phyloP scores from a whole-genome alignment of 92 coral and sea anemone species.

The Micromussa lordhowensis region DNA sequence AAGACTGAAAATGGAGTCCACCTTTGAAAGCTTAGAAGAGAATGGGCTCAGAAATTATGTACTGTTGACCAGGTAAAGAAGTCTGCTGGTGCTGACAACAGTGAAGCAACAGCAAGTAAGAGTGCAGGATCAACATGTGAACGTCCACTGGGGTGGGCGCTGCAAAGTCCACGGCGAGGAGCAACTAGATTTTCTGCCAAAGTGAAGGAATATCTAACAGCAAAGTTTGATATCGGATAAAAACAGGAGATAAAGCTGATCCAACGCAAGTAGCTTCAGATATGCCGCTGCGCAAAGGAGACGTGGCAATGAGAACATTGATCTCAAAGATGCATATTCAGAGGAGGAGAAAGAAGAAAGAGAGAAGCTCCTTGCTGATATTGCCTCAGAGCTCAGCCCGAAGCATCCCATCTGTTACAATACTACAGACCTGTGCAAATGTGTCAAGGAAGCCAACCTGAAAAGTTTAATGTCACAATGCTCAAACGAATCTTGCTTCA shows the following conservation, averaged over 20 bases:
- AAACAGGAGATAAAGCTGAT: conserved; percentile 66
- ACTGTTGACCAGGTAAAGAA: conserved; percentile 5
- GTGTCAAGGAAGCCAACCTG: conserved; percentile 48
- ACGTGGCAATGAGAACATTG: conserved; percentile 10
- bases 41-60: conserved; percentile 55
- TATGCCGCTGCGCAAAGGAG: conserved; percentile 50
- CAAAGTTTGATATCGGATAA: conserved; percentile 62
- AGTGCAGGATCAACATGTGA: too few species aligned
- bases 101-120: too few species aligned
- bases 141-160: conserved; percentile 61
- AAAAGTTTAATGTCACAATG: conserved; percentile 53
- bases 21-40: conserved; percentile 43
- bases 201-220: conserved; percentile 51
- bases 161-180: conserved; percentile 52
- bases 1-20: conserved; percentile 21
- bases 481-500: conserved; percentile 2
- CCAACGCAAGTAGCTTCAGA: conserved; percentile 68
- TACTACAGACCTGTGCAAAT: conserved; percentile 49
- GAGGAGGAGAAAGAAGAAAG: conserved; percentile 46
- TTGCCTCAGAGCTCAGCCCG: conserved; percentile 52
- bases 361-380: conserved; percentile 34
- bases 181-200: conserved; percentile 53
- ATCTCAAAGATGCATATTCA: neutral
- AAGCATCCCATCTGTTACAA: conserved; percentile 64
- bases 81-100: too few species aligned